Percentiles rank a stretch among this genome's conserved stretches.
Evolutionary conservation across 2,888 invertebrate species (phyloP).

Genomic region (Diploptera punctata): DNA sequence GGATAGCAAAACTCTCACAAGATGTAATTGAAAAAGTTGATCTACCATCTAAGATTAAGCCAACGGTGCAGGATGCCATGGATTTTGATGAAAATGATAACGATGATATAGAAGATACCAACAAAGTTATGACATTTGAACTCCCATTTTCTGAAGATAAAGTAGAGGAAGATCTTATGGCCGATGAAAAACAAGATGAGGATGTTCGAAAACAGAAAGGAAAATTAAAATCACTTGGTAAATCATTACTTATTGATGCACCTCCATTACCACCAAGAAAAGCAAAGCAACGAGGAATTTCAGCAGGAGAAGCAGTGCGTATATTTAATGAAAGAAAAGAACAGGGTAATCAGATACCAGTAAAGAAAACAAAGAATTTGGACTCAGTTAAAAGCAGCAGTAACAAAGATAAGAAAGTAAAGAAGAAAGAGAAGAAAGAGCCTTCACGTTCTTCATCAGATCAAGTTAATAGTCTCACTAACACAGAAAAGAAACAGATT

Average conservation of each 20-base stretch:
- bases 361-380: background rate
- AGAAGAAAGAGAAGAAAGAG: background rate
- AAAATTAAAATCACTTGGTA: background rate
- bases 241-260: conserved; percentile 33
- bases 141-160: no score
- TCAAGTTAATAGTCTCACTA: background rate
- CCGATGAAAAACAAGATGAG: background rate
- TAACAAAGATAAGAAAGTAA: background rate
- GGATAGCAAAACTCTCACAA: conserved; percentile 20
- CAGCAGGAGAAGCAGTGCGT: conserved; percentile 2
- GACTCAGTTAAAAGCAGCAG: background rate
- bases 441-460: background rate
- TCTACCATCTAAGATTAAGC: background rate
- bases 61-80: background rate
- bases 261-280: conserved; percentile 18
- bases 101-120: background rate
- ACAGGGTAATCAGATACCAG: background rate
- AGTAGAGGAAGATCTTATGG: background rate
- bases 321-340: conserved; percentile 1
- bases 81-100: conserved; percentile 45
- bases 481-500: conserved; percentile 47
- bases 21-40: background rate
- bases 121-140: no score
- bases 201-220: background rate
- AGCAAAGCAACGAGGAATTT: conserved; percentile 12